Base-by-base conservation (phyloP, 53 echinoderm and acorn worm species). In the Holothuria scabra region DNA sequence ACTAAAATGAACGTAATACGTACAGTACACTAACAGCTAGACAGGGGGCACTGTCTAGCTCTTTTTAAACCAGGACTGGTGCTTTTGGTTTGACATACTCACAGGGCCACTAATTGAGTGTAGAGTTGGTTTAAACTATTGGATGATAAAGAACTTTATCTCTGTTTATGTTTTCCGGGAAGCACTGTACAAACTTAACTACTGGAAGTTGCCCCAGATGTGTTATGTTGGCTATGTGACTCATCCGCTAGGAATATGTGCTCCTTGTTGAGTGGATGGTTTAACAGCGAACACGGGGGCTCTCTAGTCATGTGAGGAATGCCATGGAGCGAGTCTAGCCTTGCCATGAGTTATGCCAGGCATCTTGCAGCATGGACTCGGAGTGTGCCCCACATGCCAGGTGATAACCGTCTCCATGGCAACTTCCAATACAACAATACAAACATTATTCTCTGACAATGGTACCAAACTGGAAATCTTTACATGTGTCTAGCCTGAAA, bases 191-290 rank as follows among this genome's bases (percentile, higher is more conserved):
- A 48, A 48, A 66, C 67, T 33, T 32, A 24, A 18, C 67, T 29
- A 14, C 13, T 66, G 34, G 67, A 10, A 66, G 63, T 7, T 24
- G 35, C 67, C 67, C 35, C 26, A 33, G 24, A 33, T 66, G 67
- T 66, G 67, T 33, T 48, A 66, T 66, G 67, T 66, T 66, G 35
- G 67, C 67, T 66, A 66, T 66, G 67, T 66, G 67, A 66, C 67
- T 66, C 67, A 66, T 66, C 30, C 25, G 66, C 29, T 26, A 33
- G 31, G 30, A 48, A 48, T 48, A 48, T 48, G 48, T 48, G 48
- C 14, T 48, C 14, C 48, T 48, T 48, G 11, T 48, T 48, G 48
- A 48, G 48, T 48, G 48, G 48, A 48, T 48, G 48, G 48, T 10
- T 48, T 48, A 48, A 48, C 30, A 11, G 33, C 41, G 71, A 41